Evolutionary conservation across 2,113 vertebrate genomes (phyloP).

Genomic region (Hydrolagus affinis): DNA sequence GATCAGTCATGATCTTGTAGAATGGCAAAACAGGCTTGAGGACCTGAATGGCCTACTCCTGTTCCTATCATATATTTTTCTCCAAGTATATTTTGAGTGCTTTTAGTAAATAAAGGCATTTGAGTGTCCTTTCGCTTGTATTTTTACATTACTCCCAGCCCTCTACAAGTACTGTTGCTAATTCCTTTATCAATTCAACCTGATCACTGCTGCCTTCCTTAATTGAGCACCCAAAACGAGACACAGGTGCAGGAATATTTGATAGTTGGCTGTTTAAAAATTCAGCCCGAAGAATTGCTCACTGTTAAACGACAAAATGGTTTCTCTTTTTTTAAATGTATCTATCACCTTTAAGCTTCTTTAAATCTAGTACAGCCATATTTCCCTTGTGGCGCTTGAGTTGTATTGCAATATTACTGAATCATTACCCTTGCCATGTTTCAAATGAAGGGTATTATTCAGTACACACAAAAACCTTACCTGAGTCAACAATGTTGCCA

Average conservation of each 20-base stretch:
- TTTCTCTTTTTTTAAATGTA: constrained; percentile 28
- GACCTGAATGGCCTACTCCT: no score
- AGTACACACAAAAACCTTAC: constrained; percentile 38
- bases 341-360: constrained; percentile 29
- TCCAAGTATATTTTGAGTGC: background rate
- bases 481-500: constrained; percentile 49
- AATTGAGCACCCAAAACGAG: background rate
- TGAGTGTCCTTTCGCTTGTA: no score
- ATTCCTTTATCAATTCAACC: constrained; percentile 12
- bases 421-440: constrained; percentile 31
- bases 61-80: background rate
- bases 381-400: constrained; percentile 30
- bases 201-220: background rate
- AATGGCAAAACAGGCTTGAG: no score
- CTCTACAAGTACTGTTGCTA: background rate
- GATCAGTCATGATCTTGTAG: no score
- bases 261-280: constrained; percentile 1
- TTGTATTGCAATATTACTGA: constrained; percentile 33
- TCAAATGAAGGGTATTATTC: constrained; percentile 33
- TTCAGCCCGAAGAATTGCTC: background rate
- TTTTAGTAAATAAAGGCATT: background rate
- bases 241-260: background rate
- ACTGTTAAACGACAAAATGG: constrained; percentile 27
- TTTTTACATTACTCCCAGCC: background rate
- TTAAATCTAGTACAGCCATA: constrained; percentile 23